These are phyloP conservation scores for Drosophila helvetica DNA, from an alignment of 2,888 invertebrate genomes.

Conservation along the genomic window DNA sequence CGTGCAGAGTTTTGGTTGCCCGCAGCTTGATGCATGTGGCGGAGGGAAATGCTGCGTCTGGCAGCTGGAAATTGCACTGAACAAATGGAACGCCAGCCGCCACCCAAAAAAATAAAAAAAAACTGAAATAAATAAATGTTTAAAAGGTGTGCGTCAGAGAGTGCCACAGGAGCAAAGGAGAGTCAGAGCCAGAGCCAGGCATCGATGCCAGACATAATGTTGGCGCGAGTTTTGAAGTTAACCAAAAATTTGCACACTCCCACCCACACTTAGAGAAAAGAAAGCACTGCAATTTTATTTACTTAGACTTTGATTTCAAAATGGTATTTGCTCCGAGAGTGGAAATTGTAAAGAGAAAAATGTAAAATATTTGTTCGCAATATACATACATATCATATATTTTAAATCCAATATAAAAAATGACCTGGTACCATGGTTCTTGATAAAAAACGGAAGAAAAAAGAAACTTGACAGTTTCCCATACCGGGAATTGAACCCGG, in stretches of 20 bases:
- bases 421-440: too few relatives aligned
- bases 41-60: slow-evolving; percentile 49
- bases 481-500: too few relatives aligned
- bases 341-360: too few relatives aligned
- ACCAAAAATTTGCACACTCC: slow-evolving; percentile 71
- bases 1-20: slow-evolving; percentile 40
- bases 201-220: slow-evolving; percentile 58
- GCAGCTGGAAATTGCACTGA: slow-evolving; percentile 73
- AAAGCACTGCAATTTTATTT: slow-evolving; percentile 35
- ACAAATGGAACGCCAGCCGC: slow-evolving; percentile 14
- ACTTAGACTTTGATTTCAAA: background rate
- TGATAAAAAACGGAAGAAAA: too few relatives aligned
- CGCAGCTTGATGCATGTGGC: slow-evolving; percentile 41
- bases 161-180: slow-evolving; percentile 12
- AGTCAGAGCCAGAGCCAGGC: slow-evolving; percentile 7
- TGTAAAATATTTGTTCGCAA: too few relatives aligned
- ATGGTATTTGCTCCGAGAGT: too few relatives aligned
- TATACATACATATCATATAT: too few relatives aligned
- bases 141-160: slow-evolving; percentile 20
- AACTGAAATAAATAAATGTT: slow-evolving; percentile 38
- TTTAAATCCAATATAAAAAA: too few relatives aligned
- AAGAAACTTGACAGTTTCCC: too few relatives aligned
- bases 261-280: slow-evolving; percentile 17
- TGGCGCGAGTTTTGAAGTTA: slow-evolving; percentile 73
- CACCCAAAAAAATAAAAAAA: slow-evolving; percentile 19